Conservation (phyloP, 2,888 invertebrate species). For the Lottia scabra region DNA sequence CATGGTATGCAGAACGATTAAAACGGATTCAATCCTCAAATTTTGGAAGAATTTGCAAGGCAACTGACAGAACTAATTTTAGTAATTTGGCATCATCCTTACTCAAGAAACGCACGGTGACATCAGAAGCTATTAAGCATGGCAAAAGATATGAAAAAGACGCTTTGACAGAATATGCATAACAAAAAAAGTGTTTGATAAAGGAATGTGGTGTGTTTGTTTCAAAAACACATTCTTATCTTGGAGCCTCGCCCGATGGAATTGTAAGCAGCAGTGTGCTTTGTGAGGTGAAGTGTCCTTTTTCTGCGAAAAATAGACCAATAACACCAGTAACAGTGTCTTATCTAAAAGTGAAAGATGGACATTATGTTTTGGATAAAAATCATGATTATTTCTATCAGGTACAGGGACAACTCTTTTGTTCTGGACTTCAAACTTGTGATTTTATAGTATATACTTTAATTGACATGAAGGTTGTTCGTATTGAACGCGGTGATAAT, state of each 20-base stretch:
- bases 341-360: neutral
- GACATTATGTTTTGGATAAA: neutral
- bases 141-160: neutral
- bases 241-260: neutral
- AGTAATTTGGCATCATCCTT: conserved; percentile 12
- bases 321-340: neutral
- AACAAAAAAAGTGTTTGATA: neutral
- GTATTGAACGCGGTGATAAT: neutral
- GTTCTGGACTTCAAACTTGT: no score
- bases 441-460: no score
- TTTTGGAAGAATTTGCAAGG: conserved; percentile 16
- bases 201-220: neutral
- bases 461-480: neutral
- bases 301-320: neutral
- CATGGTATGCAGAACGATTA: conserved; percentile 11
- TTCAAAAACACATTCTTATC: neutral
- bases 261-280: neutral
- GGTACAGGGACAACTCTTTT: no score
- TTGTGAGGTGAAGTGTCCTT: conserved; percentile 4
- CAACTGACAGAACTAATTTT: conserved; percentile 11
- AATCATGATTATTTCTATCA: no score
- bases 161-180: neutral
- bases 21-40: conserved; percentile 13
- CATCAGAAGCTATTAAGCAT: conserved; percentile 1
- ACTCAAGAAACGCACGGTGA: neutral